Conservation (phyloP, 2,888 invertebrate genomes). For the Drymonia ruficornis region DNA sequence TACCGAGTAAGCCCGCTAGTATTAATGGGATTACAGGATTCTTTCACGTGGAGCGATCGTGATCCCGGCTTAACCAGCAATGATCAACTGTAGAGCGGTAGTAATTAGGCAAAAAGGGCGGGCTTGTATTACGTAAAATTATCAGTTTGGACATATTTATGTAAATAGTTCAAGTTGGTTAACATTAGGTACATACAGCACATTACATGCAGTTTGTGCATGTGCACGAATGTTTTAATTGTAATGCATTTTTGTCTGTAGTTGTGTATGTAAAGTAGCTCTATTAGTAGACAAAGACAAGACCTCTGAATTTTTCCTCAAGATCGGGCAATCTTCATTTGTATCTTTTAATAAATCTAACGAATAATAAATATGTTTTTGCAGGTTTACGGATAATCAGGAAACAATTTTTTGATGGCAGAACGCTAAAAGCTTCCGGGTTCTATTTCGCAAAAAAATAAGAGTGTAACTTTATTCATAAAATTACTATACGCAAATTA, state of each 20-base stretch:
- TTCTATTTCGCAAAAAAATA: not conserved
- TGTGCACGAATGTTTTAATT: too few relatives aligned
- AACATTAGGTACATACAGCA: too few relatives aligned
- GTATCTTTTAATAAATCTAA: too few relatives aligned
- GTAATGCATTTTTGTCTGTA: too few relatives aligned
- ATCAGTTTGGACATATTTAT: not conserved
- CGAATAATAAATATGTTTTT: too few relatives aligned
- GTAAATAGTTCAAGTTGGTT: not conserved
- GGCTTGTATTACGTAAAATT: constrained; percentile 32
- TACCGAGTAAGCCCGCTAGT: constrained; percentile 25
- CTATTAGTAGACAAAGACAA: too few relatives aligned
- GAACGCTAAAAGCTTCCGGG: not conserved
- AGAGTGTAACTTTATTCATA: not conserved
- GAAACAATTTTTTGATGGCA: not conserved
- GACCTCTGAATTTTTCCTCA: too few relatives aligned
- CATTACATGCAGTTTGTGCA: too few relatives aligned
- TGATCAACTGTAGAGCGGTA: constrained; percentile 50
- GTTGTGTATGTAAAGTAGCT: too few relatives aligned
- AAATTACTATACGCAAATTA: not conserved
- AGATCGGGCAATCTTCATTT: too few relatives aligned
- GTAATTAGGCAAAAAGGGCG: constrained; percentile 36
- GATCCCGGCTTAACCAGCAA: constrained; percentile 40
- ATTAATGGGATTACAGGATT: constrained; percentile 44
- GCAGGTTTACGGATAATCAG: not conserved
- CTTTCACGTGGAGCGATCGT: constrained; percentile 39